Conservation (phyloP, 1,140 invertebrate species). For the Pogonus chalceus region DNA sequence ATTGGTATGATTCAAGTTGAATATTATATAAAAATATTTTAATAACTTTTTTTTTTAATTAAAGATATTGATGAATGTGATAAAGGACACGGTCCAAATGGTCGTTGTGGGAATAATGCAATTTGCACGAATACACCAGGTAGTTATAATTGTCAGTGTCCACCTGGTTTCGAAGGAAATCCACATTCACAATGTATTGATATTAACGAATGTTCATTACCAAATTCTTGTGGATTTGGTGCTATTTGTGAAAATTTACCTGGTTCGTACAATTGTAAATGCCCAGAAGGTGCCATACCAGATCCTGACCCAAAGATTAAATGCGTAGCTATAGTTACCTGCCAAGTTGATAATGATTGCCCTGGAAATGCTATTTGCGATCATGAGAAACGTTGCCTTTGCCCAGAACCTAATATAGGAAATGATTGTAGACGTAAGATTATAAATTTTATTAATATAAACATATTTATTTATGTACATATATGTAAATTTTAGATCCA, state of each 20-base stretch:
- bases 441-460: slow-evolving; percentile 12
- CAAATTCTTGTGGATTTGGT: slow-evolving; percentile 60
- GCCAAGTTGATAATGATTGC: slow-evolving; percentile 63
- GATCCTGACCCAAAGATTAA: slow-evolving; percentile 70
- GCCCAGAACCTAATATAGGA: slow-evolving; percentile 81
- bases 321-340: slow-evolving; percentile 71
- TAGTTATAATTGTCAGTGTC: slow-evolving; percentile 67
- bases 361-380: slow-evolving; percentile 85
- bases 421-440: slow-evolving; percentile 84
- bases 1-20: slow-evolving; percentile 44
- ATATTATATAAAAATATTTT: neutral
- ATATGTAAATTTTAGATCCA: slow-evolving; percentile 54
- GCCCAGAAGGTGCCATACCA: slow-evolving; percentile 67
- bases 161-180: slow-evolving; percentile 69
- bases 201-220: slow-evolving; percentile 68
- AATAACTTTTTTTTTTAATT: slow-evolving; percentile 20
- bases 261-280: slow-evolving; percentile 68
- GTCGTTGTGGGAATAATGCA: slow-evolving; percentile 74
- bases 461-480: neutral
- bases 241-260: slow-evolving; percentile 69
- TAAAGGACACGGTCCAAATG: slow-evolving; percentile 58
- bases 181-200: slow-evolving; percentile 66
- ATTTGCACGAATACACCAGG: slow-evolving; percentile 75
- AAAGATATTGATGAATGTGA: slow-evolving; percentile 92
- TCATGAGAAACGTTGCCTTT: slow-evolving; percentile 62